These are phyloP conservation scores for Aptenodytes patagonicus DNA, from an alignment of 2,113 vertebrate genomes.

Conservation along the genomic window DNA sequence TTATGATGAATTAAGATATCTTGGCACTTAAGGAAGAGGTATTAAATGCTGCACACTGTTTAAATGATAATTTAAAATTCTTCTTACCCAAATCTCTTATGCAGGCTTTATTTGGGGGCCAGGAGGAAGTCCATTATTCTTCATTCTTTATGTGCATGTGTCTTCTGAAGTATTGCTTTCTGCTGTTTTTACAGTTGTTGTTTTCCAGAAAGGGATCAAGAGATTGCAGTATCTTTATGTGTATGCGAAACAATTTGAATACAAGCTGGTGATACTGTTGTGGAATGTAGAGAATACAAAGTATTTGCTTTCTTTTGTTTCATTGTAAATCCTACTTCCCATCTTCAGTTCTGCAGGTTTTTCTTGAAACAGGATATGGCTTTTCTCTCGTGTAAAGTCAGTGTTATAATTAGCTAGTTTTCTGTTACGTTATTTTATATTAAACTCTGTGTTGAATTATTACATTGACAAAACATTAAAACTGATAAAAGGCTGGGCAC, in stretches of 20 bases:
- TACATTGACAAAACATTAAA: not conserved
- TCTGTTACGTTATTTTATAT: not conserved
- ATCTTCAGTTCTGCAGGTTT: not conserved
- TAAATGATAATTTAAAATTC: not conserved
- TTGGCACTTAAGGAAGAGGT: not conserved
- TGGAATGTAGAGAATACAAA: not conserved
- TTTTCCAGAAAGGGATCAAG: not conserved
- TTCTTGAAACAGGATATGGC: not conserved
- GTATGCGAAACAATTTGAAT: not conserved
- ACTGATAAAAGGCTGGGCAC: not conserved
- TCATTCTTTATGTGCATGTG: not conserved
- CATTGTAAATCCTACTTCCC: not conserved
- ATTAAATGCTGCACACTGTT: not conserved
- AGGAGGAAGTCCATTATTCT: not conserved
- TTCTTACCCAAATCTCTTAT: not conserved
- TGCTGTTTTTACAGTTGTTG: not conserved
- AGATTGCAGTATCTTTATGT: not conserved
- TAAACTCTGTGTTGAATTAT: not conserved
- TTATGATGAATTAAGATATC: not conserved
- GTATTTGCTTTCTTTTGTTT: not conserved
- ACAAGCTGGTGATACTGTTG: not conserved
- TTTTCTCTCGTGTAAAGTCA: not conserved
- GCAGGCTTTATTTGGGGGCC: not conserved
- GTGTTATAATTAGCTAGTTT: not conserved
- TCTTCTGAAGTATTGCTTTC: not conserved